Evolutionary conservation across 2,113 vertebrate species (phyloP), one percentile per base, ranked within the genome.

Genomic region (Lepus timidus): DNA sequence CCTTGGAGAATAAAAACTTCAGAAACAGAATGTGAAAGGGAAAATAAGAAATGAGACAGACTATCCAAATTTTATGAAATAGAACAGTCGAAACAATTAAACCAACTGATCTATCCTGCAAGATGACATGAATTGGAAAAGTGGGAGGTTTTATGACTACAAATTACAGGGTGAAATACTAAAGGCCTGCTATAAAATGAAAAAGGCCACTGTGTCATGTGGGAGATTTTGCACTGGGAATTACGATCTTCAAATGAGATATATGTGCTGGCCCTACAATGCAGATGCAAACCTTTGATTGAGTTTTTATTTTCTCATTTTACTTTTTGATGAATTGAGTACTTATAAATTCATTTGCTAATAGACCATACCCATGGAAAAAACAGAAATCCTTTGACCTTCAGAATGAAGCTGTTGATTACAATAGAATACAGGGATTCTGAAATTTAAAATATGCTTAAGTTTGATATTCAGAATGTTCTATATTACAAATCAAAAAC

Each of bases 291-390:
- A 74, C 68, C 33, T 85, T 70, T 39, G 74, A 17, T 27, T 88
- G 51, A 51, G 12, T 93, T 96, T 65, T 51, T 44, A 83, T 93
- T 93, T 91, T 85, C 84, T 85, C 3, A 12, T 33, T 87, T 94
- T 67, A 17, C 9, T 91, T 91, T 95, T 94, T 70, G 25, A 64
- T 93, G 70, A 62, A n/a, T 44, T 88, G 71, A 67, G 20, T 78
- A 91, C 84, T 90, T 94, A 64, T 74, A 39, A 86, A 89, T 92
- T 85, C 0, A n/a, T 95, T 68, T 9, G 39, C 2, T 25, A 91
- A 81, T 49, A 65, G 23, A 79, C 1, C 29, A 22, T 83, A 44
- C 7, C 9, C 7, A 31, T 61, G 22, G 17, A 27, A 88, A 88
- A 95, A n/a, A 55, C 4, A 68, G 33, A 74, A 29, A 62, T 74